Base-by-base conservation (phyloP, 2,797 vertebrate species). In the Lophius americanus region DNA sequence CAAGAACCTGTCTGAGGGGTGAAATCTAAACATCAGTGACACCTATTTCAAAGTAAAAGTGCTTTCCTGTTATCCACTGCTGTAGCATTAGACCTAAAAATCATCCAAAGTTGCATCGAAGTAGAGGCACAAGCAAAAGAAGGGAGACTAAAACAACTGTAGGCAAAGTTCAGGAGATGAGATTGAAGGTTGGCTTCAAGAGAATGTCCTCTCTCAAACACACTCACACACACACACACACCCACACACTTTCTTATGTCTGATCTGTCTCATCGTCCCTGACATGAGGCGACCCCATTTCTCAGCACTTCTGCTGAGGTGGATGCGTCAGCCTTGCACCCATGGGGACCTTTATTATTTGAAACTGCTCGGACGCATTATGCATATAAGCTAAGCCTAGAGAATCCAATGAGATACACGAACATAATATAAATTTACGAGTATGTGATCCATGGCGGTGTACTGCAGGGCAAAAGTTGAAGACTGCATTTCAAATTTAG, bases 371-470 rank as follows among this genome's bases (percentile, higher is more conserved):
- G 77, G 14, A 76, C 87, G 85, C 82, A 86, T 86, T 87, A 85
- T 86, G 76, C 83, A 89, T 89, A 66, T 70, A 91, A 79, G 87
- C 68, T 66, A 88, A 80, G 78, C 61, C 76, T 74, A 83, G 78
- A 82, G 86, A 91, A 89, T 88, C 70, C 80, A 89, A 91, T 92
- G 89, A 92, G 73, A 86, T 73, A 66, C 62, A 65, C 52, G 60
- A 68, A 79, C 76, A 81, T 71, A 61, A 75, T 56, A 75, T 87
- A 86, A 85, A 88, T 81, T 81, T 80, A 47, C 13, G 56, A 68
- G 51, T 61, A 73, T 73, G 68, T 83, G 75, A 88, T 88, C 78
- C 85, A 62, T 83, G 65, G 48, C 78, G 23, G 47, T n/a, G 51
- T 69, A 68, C 79, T 50, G 58, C 7, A 2, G 59, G 66, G 62